A percentile compares a stretch with the other conserved stretches of the same genome.
Evolutionary conservation across 1,140 invertebrate species (phyloP).

Genomic region (Ceratoteleas bidentatus): DNA sequence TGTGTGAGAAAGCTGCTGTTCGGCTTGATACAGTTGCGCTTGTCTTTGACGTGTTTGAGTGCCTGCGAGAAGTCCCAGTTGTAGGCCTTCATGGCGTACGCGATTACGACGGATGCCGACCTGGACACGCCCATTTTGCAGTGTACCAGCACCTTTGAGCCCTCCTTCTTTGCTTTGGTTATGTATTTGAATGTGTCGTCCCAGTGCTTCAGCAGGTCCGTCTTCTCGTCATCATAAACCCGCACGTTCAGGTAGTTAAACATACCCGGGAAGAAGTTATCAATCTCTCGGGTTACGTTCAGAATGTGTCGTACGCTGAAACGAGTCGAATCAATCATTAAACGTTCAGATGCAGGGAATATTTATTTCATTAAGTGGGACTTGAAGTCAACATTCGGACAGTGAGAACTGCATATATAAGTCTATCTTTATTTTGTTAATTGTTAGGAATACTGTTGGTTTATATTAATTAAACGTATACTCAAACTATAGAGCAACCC

Average conservation of each 20-base stretch:
- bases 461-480: too few relatives aligned
- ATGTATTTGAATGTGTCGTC: conserved; percentile 99
- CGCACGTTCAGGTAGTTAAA: conserved; percentile 98
- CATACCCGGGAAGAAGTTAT: conserved; percentile 99
- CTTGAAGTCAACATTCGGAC: too few relatives aligned
- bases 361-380: too few relatives aligned
- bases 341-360: too few relatives aligned
- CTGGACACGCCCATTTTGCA: conserved; percentile 99
- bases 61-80: conserved; percentile 96
- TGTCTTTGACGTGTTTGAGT: conserved; percentile 93
- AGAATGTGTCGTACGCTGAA: conserved; percentile 95
- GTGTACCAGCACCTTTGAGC: conserved; percentile 96
- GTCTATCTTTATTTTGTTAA: too few relatives aligned
- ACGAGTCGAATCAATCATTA: not conserved
- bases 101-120: conserved; percentile 98
- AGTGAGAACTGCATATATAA: too few relatives aligned
- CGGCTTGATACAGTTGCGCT: conserved; percentile 96
- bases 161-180: conserved; percentile 92
- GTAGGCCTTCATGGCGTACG: conserved; percentile 98
- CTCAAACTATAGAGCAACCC: too few relatives aligned
- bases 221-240: conserved; percentile 98
- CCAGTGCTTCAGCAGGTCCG: conserved; percentile 97
- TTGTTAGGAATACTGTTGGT: too few relatives aligned
- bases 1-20: conserved; percentile 97
- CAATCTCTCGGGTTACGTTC: conserved; percentile 98